Conservation (phyloP, 2,888 invertebrate genomes). For the Gastracanthus pulcherrimus region DNA sequence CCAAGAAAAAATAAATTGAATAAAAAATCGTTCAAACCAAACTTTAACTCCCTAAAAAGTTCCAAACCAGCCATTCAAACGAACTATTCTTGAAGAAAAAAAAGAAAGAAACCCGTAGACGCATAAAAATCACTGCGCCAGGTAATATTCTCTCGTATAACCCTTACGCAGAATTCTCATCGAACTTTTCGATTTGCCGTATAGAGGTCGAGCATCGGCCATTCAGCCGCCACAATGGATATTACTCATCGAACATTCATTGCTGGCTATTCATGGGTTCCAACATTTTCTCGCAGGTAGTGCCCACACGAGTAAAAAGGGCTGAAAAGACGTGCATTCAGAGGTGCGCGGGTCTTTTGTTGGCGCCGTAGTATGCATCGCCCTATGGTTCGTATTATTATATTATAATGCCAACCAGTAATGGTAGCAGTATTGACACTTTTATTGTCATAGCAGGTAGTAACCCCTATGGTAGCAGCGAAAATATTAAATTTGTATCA, state of each 20-base stretch:
- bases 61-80: no score
- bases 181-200: constrained; percentile 44
- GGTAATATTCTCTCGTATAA: no score
- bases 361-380: constrained; percentile 8
- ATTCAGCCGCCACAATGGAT: constrained; percentile 49
- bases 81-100: no score
- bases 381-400: constrained; percentile 1
- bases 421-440: no score
- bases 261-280: neutral
- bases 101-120: neutral
- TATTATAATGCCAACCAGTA: no score
- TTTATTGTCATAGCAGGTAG: no score
- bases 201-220: no score
- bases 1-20: no score
- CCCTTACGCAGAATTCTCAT: neutral
- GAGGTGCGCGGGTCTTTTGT: constrained; percentile 32
- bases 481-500: no score
- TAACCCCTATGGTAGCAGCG: no score
- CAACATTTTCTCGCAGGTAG: constrained; percentile 34
- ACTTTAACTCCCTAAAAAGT: no score
- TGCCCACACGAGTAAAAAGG: neutral
- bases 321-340: constrained; percentile 16
- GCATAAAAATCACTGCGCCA: neutral
- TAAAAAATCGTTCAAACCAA: no score
- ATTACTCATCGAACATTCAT: constrained; percentile 55